phyloP scores from a whole-genome alignment of 2,888 invertebrate species.

The Lochmaea crataegi region DNA sequence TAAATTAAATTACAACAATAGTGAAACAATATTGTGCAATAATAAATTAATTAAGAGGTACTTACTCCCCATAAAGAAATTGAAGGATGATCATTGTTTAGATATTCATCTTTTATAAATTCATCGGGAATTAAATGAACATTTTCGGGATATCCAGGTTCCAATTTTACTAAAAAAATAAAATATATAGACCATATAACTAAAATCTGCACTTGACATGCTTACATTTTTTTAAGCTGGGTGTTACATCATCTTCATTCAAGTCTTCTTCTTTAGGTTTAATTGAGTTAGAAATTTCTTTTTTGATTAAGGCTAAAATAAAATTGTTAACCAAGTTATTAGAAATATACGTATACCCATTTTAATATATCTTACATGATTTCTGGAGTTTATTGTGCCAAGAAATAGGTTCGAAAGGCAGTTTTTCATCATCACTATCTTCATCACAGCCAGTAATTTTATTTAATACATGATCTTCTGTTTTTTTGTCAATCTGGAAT shows the following conservation, averaged over 20 bases:
- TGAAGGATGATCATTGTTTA: constrained; percentile 55
- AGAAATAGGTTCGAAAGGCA: constrained; percentile 49
- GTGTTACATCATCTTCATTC: constrained; percentile 23
- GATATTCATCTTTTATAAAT: constrained; percentile 49
- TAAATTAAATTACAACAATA: background rate
- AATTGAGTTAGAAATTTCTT: constrained; percentile 35
- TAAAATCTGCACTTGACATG: background rate
- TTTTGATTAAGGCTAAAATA: constrained; percentile 40
- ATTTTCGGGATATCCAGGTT: constrained; percentile 24
- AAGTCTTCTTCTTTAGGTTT: constrained; percentile 39
- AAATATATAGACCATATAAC: background rate
- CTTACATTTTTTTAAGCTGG: constrained; percentile 30
- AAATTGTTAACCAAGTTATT: constrained; percentile 8
- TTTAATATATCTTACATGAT: constrained; percentile 46
- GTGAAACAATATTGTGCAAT: constrained; percentile 15
- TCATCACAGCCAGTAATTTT: constrained; percentile 54
- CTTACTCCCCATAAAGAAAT: constrained; percentile 57
- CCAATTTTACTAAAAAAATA: constrained; percentile 44
- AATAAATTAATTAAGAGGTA: constrained; percentile 21
- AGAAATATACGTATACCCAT: background rate
- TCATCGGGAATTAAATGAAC: constrained; percentile 25
- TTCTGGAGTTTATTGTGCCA: constrained; percentile 48
- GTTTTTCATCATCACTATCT: constrained; percentile 54
- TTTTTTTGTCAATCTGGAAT: constrained; percentile 55
- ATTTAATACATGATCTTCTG: constrained; percentile 53